Conservation (phyloP, 2,113 vertebrate genomes). For the Mesitornis unicolor region DNA sequence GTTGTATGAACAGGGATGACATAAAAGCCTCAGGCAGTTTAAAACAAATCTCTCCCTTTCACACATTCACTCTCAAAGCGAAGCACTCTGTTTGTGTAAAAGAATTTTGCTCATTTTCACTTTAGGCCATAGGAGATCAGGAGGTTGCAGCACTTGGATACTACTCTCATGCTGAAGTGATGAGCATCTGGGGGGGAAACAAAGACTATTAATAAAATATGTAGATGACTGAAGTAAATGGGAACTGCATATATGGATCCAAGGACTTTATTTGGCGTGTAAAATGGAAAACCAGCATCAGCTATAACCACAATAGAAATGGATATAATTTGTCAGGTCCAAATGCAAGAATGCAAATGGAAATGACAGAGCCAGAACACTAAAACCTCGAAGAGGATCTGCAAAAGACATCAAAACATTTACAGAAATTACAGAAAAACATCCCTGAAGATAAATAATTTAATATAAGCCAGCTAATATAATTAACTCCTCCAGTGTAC, state of each 20-base stretch:
- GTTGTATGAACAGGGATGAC: neutral
- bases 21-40: neutral
- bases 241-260: neutral
- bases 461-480: neutral
- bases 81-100: neutral
- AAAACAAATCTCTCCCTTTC: neutral
- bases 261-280: conserved; percentile 5
- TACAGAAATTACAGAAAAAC: neutral
- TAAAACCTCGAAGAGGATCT: neutral
- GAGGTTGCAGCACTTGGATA: neutral
- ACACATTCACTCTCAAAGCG: neutral
- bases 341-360: neutral
- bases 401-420: conserved; percentile 15
- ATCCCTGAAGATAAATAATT: neutral
- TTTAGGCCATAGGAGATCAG: neutral
- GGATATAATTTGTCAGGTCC: neutral
- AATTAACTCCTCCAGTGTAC: neutral
- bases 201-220: neutral
- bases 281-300: conserved; percentile 38
- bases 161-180: neutral
- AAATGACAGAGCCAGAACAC: neutral
- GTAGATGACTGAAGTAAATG: neutral
- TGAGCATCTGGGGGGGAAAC: neutral
- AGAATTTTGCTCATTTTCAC: neutral
- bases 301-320: conserved; percentile 15